phyloP scores from a whole-genome alignment of 2,113 vertebrate genomes.

The Triplophysa rosa region DNA sequence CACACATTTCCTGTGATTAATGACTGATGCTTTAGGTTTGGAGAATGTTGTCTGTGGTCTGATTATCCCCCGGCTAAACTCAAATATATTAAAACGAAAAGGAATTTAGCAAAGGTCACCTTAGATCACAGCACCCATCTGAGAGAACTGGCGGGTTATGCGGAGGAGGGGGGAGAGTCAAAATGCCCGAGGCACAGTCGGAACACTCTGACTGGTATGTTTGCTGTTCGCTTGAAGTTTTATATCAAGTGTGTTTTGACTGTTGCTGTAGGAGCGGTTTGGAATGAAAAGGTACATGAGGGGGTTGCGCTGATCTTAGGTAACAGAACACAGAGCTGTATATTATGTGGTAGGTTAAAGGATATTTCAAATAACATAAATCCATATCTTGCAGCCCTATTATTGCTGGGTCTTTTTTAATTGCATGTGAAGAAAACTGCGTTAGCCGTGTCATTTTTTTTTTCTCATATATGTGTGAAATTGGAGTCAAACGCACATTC shows the following conservation, averaged over 20 bases:
- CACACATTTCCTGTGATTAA: conserved; percentile 8
- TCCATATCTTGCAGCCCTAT: neutral
- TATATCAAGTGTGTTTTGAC: conserved; percentile 46
- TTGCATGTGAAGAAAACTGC: neutral
- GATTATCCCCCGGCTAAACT: neutral
- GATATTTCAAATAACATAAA: neutral
- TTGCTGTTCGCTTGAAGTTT: conserved; percentile 56
- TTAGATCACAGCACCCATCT: conserved; percentile 4
- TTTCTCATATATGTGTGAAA: conserved; percentile 3
- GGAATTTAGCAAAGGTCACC: conserved; percentile 25
- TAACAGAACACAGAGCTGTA: too few relatives aligned
- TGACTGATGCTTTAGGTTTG: conserved; percentile 33
- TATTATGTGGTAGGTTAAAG: conserved; percentile 1
- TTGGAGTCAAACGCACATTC: neutral
- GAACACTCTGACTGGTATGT: conserved; percentile 35
- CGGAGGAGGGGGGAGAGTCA: conserved; percentile 57
- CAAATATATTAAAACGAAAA: neutral
- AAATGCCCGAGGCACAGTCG: conserved; percentile 42
- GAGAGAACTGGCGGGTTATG: conserved; percentile 1
- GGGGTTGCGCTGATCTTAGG: neutral
- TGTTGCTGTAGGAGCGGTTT: conserved; percentile 39
- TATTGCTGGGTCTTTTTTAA: neutral
- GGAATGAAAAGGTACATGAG: conserved; percentile 31
- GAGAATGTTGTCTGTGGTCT: neutral
- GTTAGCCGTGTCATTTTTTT: neutral